Evolutionary conservation across 2,797 vertebrate species (phyloP), one percentile per base, ranked within the genome.

Genomic region (Aythya fuligula): DNA sequence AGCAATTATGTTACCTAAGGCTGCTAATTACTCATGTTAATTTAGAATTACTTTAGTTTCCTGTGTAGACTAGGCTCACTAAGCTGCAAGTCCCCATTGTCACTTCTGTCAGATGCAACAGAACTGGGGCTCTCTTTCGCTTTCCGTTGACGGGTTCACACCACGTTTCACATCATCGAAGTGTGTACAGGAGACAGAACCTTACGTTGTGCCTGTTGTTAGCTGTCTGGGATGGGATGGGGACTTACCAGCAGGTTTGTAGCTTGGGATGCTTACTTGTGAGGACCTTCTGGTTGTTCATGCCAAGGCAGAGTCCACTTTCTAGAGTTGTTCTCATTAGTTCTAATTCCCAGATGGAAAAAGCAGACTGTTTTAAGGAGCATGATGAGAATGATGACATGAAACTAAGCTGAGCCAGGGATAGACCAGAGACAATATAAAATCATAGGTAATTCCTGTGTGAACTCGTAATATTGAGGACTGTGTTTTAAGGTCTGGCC

Each of bases 1-100:
- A 90, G 95, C 87, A 96, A 96, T 96, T 96, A 96, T 73, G 76
- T 87, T 95, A 95, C 94, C 93, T 88, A 91, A 94, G 85, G 61
- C 73, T 95, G 54, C 77, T 95, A 96, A 97, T 97, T 96, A 95
- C 70, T 95, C 82, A 89, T 78, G 86, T 76, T 96, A 95, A 95
- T 95, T 95, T 85, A 75, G 84, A 90, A 92, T 78, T 75, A 70
- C 81, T 92, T 89, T 47, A 56, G 43, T 78, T 94, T 87, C 81
- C 76, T 73, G n/a, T 45, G 80, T 85, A 89, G 77, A 85, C 47
- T 61, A 72, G 80, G 43, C 74, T 93, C 85, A 81, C 93, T 95
- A 89, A 94, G 87, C 70, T 66, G 49, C 41, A 74, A 71, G 58
- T 70, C 11, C 15, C 70, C n/a, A 27, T 72, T 93, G 93, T 85